Percentiles rank a stretch among this genome's conserved stretches.
phyloP scores from a whole-genome alignment of 2,113 vertebrate genomes.

The Axis porcinus region DNA sequence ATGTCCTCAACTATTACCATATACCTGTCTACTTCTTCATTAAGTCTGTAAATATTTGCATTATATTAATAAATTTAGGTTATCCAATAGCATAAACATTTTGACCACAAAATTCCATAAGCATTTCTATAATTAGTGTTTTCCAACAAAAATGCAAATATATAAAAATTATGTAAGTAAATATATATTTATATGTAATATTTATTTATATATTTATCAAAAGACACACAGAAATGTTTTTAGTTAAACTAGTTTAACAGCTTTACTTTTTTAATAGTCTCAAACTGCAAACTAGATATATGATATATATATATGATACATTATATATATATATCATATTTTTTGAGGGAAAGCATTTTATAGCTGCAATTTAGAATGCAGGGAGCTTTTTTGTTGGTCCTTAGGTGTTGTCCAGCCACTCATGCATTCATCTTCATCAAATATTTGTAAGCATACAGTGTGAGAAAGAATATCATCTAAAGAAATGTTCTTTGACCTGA shows the following conservation, averaged over 20 bases:
- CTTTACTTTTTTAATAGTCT: neutral
- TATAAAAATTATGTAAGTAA: neutral
- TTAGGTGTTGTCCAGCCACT: neutral
- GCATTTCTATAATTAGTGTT: neutral
- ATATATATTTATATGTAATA: neutral
- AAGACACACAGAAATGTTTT: neutral
- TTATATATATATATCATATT: neutral
- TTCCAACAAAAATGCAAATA: neutral
- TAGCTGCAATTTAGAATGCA: neutral
- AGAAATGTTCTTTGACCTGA: too few relatives aligned
- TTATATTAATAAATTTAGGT: neutral
- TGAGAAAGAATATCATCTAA: neutral
- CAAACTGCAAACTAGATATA: neutral
- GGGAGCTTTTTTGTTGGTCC: too few relatives aligned
- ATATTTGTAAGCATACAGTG: too few relatives aligned
- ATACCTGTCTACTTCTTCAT: neutral
- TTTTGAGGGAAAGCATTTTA: too few relatives aligned
- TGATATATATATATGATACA: neutral
- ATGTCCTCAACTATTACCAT: neutral
- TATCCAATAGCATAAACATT: neutral
- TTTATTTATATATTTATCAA: neutral
- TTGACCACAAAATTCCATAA: neutral
- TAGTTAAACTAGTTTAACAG: neutral
- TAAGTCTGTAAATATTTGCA: neutral
- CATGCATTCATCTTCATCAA: neutral